Evolutionary conservation across 1,140 invertebrate genomes (phyloP).

Genomic region (Aphelenchoides besseyi): DNA sequence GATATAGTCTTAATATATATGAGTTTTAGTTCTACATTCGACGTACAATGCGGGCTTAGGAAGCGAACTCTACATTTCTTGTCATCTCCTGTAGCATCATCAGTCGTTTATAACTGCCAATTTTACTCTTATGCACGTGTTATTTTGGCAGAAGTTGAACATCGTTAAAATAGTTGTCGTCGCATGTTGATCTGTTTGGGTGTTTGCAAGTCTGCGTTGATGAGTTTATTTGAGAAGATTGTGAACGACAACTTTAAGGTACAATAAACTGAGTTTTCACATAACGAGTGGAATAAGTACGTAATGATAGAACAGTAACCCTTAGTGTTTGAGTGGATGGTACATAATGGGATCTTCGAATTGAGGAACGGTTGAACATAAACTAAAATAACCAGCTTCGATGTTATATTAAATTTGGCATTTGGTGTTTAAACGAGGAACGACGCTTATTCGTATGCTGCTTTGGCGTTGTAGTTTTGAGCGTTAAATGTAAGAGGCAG

Average conservation of each 20-base stretch:
- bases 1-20: no score
- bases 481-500: background rate
- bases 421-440: background rate
- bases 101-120: no score
- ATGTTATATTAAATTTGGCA: background rate
- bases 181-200: background rate
- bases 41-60: background rate
- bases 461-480: background rate
- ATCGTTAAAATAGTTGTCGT: no score
- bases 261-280: background rate
- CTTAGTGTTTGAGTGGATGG: background rate
- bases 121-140: no score
- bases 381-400: no score
- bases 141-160: no score
- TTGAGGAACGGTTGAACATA: background rate
- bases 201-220: no score
- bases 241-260: background rate
- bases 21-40: background rate
- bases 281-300: background rate
- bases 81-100: background rate
- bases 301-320: background rate
- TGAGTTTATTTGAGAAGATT: no score
- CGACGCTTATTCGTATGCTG: background rate
- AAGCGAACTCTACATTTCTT: background rate
- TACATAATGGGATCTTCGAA: background rate